These are phyloP conservation scores for Rhea americana DNA, from an alignment of 2,113 vertebrate species.

Conservation along the genomic window DNA sequence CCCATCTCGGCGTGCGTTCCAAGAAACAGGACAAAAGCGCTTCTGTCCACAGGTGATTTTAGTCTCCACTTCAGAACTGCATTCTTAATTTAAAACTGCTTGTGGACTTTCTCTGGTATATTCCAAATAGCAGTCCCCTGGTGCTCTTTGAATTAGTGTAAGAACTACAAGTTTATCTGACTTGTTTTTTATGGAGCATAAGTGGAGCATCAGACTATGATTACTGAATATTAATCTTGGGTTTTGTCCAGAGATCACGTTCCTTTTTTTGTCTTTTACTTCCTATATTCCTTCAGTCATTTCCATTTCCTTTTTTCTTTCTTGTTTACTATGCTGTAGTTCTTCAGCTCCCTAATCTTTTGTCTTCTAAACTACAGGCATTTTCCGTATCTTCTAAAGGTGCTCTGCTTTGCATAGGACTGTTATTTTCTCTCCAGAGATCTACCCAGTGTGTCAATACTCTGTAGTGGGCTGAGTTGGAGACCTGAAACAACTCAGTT, in stretches of 20 bases:
- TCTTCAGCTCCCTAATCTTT: neutral
- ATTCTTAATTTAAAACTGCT: neutral
- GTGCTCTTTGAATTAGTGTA: neutral
- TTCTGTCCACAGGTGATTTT: conserved; percentile 31
- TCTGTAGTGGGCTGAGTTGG: neutral
- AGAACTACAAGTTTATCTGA: neutral
- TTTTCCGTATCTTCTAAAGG: neutral
- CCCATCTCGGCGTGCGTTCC: neutral
- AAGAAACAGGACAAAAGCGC: neutral
- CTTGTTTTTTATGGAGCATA: neutral
- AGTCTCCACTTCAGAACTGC: neutral
- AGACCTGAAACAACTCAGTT: neutral
- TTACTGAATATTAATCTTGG: neutral
- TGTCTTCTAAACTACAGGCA: neutral
- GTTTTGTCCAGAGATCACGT: neutral
- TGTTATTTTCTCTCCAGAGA: neutral
- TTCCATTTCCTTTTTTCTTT: neutral
- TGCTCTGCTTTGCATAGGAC: neutral
- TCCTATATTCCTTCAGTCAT: neutral
- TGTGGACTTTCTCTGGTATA: neutral
- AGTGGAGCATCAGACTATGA: neutral
- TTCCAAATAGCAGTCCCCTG: neutral
- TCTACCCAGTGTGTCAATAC: neutral
- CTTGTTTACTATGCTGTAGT: neutral
- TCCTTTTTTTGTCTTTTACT: neutral